phyloP scores from a whole-genome alignment of 2,888 invertebrate genomes.

The Troilus luridus region DNA sequence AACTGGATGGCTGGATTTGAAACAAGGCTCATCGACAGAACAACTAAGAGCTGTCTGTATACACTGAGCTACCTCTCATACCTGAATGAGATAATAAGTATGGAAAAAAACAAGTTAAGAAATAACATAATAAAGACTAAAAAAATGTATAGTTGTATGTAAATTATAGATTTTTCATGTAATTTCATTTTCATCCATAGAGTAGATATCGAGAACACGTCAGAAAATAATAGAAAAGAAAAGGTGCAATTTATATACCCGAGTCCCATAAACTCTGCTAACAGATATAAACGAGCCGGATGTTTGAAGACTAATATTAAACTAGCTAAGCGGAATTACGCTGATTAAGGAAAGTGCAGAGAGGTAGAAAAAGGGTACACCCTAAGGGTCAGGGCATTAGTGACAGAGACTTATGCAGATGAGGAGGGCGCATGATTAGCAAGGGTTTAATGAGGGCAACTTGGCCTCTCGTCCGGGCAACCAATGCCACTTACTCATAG shows the following conservation, averaged over 20 bases:
- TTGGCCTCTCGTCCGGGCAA: background rate
- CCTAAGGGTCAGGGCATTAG: constrained; percentile 22
- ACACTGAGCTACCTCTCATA: too few relatives aligned
- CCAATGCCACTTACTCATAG: background rate
- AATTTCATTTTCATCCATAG: background rate
- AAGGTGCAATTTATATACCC: background rate
- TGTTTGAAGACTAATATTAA: constrained; percentile 33
- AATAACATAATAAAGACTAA: too few relatives aligned
- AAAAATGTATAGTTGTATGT: too few relatives aligned
- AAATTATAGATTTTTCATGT: background rate
- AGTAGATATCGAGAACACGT: background rate
- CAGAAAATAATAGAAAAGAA: background rate
- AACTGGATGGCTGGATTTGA: too few relatives aligned
- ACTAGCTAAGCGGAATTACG: constrained; percentile 9
- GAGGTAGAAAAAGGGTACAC: constrained; percentile 18
- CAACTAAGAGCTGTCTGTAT: too few relatives aligned
- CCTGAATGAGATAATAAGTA: too few relatives aligned
- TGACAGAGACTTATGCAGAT: constrained; percentile 43
- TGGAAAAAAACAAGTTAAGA: too few relatives aligned
- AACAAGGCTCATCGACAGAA: too few relatives aligned
- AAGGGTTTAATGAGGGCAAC: constrained; percentile 5
- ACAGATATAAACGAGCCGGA: background rate
- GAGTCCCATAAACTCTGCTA: background rate
- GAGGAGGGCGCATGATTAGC: constrained; percentile 11
- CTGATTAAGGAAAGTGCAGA: constrained; percentile 33